phyloP scores from a whole-genome alignment of 2,888 invertebrate species.

The Cyaniris semiargus region DNA sequence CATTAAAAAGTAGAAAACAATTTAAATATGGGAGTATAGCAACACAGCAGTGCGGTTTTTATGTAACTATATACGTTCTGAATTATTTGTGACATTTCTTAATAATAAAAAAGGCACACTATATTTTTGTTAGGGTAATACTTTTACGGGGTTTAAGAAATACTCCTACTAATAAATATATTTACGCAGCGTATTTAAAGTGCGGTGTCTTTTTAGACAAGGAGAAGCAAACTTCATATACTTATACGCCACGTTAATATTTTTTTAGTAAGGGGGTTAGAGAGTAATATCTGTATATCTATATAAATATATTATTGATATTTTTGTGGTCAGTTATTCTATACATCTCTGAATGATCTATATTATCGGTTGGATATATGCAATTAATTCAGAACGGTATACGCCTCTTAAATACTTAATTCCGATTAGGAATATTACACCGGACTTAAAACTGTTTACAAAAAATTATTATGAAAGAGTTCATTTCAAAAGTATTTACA shows the following conservation, averaged over 20 bases:
- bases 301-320: not conserved
- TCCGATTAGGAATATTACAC: conserved; percentile 30
- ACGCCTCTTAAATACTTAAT: conserved; percentile 17
- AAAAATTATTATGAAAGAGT: conserved; percentile 30
- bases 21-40: not conserved
- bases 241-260: too few relatives aligned
- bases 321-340: conserved; percentile 4
- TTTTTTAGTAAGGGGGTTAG: not conserved
- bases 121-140: not conserved
- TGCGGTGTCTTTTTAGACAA: too few relatives aligned
- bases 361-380: not conserved
- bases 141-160: not conserved
- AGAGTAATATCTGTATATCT: not conserved
- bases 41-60: conserved; percentile 1
- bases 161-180: not conserved
- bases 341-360: not conserved
- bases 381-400: conserved; percentile 25
- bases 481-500: conserved; percentile 31
- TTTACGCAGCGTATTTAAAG: too few relatives aligned
- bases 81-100: conserved; percentile 19
- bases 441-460: conserved; percentile 15
- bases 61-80: conserved; percentile 18
- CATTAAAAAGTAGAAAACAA: not conserved
- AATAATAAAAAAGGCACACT: conserved; percentile 30
- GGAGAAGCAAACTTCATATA: too few relatives aligned